Evolutionary conservation across 2,113 vertebrate species (phyloP).

Genomic region (Psettodes erumei): DNA sequence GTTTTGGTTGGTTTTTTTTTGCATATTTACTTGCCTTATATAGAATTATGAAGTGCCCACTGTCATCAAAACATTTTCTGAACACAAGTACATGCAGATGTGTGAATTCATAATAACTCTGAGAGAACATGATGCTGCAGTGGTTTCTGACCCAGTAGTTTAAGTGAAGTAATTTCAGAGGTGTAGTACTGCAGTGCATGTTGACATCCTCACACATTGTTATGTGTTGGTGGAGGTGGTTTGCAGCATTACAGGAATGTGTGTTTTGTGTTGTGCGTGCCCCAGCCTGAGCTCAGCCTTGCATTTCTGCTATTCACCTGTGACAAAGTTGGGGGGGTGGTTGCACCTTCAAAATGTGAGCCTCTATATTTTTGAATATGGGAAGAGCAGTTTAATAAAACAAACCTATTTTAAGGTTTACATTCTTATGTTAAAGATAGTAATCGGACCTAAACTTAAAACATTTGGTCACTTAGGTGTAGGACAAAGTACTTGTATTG

Average conservation of each 20-base stretch:
- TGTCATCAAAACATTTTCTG: background rate
- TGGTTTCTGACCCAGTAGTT: background rate
- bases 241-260: slow-evolving; percentile 72
- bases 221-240: slow-evolving; percentile 42
- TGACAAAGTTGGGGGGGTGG: background rate
- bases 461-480: background rate
- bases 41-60: background rate
- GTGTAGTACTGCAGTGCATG: slow-evolving; percentile 4
- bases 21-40: background rate
- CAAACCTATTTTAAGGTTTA: no score
- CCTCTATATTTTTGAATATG: no score
- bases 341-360: background rate
- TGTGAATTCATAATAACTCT: background rate
- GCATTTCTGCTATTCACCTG: slow-evolving; percentile 33
- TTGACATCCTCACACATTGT: slow-evolving; percentile 37
- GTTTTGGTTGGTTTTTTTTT: no score
- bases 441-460: background rate
- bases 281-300: slow-evolving; percentile 46
- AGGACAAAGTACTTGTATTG: background rate
- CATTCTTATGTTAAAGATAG: background rate
- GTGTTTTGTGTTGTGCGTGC: slow-evolving; percentile 60
- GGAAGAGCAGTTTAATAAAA: no score
- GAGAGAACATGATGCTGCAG: background rate
- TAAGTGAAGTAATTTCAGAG: background rate
- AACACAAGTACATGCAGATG: background rate